A percentile compares a stretch with the other conserved stretches of the same genome.
Conservation (phyloP, 1,140 invertebrate genomes). For the Drosophila persimilis region DNA sequence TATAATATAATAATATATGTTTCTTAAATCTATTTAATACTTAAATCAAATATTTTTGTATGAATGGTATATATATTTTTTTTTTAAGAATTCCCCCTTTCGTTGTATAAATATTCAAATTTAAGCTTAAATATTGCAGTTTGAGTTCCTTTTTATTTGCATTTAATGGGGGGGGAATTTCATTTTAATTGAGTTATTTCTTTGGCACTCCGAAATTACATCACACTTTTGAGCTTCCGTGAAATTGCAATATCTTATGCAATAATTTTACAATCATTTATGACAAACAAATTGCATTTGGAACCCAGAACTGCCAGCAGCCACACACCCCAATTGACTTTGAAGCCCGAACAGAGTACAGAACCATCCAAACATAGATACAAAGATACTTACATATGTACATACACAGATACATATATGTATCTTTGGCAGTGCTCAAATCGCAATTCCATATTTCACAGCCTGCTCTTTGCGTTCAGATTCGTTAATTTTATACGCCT, state of each 20-base stretch:
- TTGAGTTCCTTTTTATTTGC: no score
- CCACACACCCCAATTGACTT: conserved; percentile 63
- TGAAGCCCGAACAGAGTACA: conserved; percentile 26
- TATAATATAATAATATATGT: no score
- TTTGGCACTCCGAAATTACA: no score
- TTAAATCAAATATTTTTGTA: no score
- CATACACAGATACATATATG: conserved; percentile 4
- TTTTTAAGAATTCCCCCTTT: no score
- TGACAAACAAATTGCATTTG: conserved; percentile 40
- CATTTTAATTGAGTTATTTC: no score
- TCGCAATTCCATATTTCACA: conserved; percentile 54
- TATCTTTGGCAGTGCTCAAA: conserved; percentile 7
- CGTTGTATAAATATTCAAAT: no score
- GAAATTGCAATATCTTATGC: conserved; percentile 16
- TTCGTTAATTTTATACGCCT: conserved; percentile 54
- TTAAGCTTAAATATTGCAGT: no score
- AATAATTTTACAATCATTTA: conserved; percentile 33
- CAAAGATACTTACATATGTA: conserved; percentile 4
- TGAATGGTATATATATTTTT: no score
- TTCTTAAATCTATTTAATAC: no score
- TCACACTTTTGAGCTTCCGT: conserved; percentile 5
- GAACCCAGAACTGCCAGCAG: conserved; percentile 23
- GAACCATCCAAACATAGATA: conserved; percentile 13
- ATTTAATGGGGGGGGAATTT: no score
- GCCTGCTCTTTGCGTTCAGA: conserved; percentile 38